phyloP scores from a whole-genome alignment of 2,797 vertebrate genomes.

The Micromesistius poutassou region DNA sequence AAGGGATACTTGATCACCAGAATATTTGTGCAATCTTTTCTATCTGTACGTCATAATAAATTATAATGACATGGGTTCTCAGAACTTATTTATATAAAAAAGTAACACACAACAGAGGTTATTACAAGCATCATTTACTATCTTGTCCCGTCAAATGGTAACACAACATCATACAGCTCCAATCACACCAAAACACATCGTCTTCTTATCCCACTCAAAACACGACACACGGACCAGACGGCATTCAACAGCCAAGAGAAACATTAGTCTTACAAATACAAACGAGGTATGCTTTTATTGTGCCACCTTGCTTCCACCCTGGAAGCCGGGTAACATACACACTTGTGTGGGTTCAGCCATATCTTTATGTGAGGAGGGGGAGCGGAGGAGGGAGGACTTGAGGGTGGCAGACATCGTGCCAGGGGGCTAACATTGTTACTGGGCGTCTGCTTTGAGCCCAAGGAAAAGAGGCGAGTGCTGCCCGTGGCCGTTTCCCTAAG shows the following conservation, averaged over 20 bases:
- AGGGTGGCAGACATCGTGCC: slow-evolving; percentile 33
- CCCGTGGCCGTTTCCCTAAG: slow-evolving; percentile 53
- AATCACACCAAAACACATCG: slow-evolving; percentile 28
- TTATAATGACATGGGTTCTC: not conserved
- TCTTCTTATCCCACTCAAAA: not conserved
- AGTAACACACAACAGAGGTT: slow-evolving; percentile 39
- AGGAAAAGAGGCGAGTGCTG: slow-evolving; percentile 66
- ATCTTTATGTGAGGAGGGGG: slow-evolving; percentile 11
- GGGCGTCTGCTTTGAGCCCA: slow-evolving; percentile 25
- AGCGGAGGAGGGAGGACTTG: slow-evolving; percentile 6
- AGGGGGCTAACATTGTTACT: slow-evolving; percentile 27
- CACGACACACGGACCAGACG: slow-evolving; percentile 43
- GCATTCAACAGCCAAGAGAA: slow-evolving; percentile 65
- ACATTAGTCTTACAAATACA: slow-evolving; percentile 68
- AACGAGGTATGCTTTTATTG: slow-evolving; percentile 37
- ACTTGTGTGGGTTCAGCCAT: slow-evolving; percentile 27
- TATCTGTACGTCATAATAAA: not conserved
- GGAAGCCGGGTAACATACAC: slow-evolving; percentile 21
- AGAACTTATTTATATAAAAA: slow-evolving; percentile 2
- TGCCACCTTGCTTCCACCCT: slow-evolving; percentile 10
- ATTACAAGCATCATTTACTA: slow-evolving; percentile 62
- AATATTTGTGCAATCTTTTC: not conserved
- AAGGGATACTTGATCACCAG: not conserved
- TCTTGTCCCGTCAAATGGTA: slow-evolving; percentile 70
- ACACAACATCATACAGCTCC: slow-evolving; percentile 56